Evolutionary conservation across 2,888 invertebrate genomes (phyloP), one percentile per base, ranked within the genome.

Genomic region (Athripsodes cinereus): DNA sequence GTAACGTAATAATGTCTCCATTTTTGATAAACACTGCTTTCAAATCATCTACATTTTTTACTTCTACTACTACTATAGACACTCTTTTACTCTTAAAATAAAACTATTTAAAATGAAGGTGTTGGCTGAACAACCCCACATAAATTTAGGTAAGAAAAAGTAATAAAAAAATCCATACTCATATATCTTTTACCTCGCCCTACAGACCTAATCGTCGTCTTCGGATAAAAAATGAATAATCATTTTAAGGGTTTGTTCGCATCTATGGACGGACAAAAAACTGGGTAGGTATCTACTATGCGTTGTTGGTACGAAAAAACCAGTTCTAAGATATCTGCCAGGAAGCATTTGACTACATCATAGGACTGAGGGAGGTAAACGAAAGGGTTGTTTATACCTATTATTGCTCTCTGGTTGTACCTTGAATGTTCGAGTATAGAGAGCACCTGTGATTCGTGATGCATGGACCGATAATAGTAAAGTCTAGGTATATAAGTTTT

Each of bases 371-470:
- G 48, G 50, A 54, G 60, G 58, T 60, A 57, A 60, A 62, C 58
- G 62, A 59, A 62, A 62, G 62, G 62, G 62, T 62, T 62, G 61
- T n/a, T n/a, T n/a, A n/a, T n/a, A n/a, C n/a, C n/a, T n/a, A n/a
- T n/a, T n/a, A n/a, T n/a, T n/a, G n/a, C n/a, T n/a, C n/a, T n/a
- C n/a, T n/a, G n/a, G n/a, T n/a, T n/a, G n/a, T n/a, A n/a, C n/a
- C n/a, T n/a, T n/a, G n/a, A n/a, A n/a, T n/a, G n/a, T n/a, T n/a
- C n/a, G 26, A 40, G n/a, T 3, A 2, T 52, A 5, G 22, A 50
- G 46, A 40, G 62, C 62, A 62, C 62, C 62, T 62, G 62, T 49
- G 22, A 35, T 44, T 20, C 52, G 13, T 40, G 52, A 52, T 53
- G 52, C 53, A 40, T 40, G 52, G 59, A 54, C 51, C 60, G 60